Percentiles rank a stretch among this genome's conserved stretches.
Evolutionary conservation across 2,797 vertebrate species (phyloP).

Genomic region (Vireo griseus): DNA sequence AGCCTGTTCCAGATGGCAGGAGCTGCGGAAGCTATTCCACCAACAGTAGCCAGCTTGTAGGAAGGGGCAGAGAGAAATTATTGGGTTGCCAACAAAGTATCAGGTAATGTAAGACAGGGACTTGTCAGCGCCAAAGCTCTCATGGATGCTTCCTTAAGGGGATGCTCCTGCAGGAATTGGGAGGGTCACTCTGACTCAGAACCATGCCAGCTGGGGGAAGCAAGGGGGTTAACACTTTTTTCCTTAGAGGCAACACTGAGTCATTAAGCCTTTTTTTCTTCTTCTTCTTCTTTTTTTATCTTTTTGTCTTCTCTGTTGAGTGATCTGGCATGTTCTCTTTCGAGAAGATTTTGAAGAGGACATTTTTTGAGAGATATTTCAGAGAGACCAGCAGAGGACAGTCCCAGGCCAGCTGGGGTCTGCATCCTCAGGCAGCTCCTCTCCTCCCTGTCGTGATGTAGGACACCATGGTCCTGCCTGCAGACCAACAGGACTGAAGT

Average conservation of each 20-base stretch:
- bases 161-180: slow-evolving; percentile 5
- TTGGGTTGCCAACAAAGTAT: neutral
- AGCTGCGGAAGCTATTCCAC: slow-evolving; percentile 44
- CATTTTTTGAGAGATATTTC: neutral
- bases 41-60: slow-evolving; percentile 45
- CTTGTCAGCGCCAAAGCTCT: neutral
- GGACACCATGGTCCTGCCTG: neutral
- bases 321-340: neutral
- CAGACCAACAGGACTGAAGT: neutral
- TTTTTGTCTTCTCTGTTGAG: neutral
- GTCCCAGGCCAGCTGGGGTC: neutral
- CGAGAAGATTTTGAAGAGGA: neutral
- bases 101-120: slow-evolving; percentile 13
- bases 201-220: neutral
- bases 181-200: slow-evolving; percentile 54
- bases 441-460: neutral
- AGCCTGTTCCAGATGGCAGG: slow-evolving; percentile 58
- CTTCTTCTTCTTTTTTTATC: too few species aligned
- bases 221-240: neutral
- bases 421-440: neutral
- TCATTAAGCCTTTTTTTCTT: slow-evolving; percentile 2
- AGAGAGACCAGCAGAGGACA: neutral
- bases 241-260: slow-evolving; percentile 32
- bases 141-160: neutral
- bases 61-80: slow-evolving; percentile 25